Evolutionary conservation across 2,888 invertebrate genomes (phyloP), one percentile per base, ranked within the genome.

Genomic region (Parnassius glacialis): DNA sequence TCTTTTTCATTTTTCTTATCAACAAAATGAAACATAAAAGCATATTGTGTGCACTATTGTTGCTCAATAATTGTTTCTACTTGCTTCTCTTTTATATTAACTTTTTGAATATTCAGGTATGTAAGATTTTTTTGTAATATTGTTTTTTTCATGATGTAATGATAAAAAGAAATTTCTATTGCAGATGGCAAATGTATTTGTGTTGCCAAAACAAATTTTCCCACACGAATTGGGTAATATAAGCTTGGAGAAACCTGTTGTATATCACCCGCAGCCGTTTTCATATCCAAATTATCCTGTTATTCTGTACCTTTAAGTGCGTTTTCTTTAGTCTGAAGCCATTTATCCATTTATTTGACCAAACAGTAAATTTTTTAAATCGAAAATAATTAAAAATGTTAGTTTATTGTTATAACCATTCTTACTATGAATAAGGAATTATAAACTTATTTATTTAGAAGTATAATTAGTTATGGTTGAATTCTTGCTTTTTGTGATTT

Each of bases 231-330:
- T 90, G 48, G 76, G 76, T 54, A 75, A 81, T 47, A 64, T 63
- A 0, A 79, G 68, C 34, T 70, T 87, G 59, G 68, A 76, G 0
- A 63, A 79, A 13, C 85, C 87, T 11, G 63, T 90, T 1, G 41
- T 90, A 3, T 90, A 75, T 61, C 79, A 78, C 62, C 90, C 90
- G 1, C 87, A 88, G 60, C 90, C 90, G 1, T 87, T 86, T 61
- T 78, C 90, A 0, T 85, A 71, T 66, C 90, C 90, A 0, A 76
- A 83, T n/a, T 90, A 90, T 65, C 90, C 90, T 9, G 74, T 89
- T 41, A 72, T 90, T 48, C 48, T 90, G 1, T 90, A 90, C 69
- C 64, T 84, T 45, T 83, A 65, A 44, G 1, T 44, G 2, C 9
- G 12, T 52, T 54, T n/a, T 54, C 20, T 53, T 57, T 0, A 34